These are phyloP conservation scores for Danionella dracula DNA, from an alignment of 2,797 vertebrate species.

Conservation along the genomic window DNA sequence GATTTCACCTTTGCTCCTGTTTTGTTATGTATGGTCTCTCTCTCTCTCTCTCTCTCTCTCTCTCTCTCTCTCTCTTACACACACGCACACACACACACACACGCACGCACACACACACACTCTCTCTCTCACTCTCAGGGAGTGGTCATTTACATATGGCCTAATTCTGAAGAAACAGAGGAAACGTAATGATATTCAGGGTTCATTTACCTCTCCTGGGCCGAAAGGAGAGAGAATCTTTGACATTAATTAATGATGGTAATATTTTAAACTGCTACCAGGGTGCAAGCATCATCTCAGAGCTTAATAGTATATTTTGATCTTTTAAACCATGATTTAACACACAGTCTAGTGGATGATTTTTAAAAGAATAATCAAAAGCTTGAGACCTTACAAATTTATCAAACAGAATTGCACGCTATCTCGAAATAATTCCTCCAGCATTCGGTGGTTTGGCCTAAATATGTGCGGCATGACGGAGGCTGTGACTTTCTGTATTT, in stretches of 20 bases:
- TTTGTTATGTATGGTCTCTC: not conserved
- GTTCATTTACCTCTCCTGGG: slow-evolving; percentile 26
- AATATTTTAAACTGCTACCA: slow-evolving; percentile 20
- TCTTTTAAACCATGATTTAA: not conserved
- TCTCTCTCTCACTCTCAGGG: not conserved
- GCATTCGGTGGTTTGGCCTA: slow-evolving; percentile 10
- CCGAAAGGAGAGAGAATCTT: slow-evolving; percentile 10
- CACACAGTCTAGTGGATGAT: no score
- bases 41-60: not conserved
- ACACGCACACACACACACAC: no score
- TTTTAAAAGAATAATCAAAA: no score
- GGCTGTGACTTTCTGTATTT: slow-evolving; percentile 1
- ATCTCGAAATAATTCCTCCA: not conserved
- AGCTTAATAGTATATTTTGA: not conserved
- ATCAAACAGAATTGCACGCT: not conserved
- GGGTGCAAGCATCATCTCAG: slow-evolving; percentile 3
- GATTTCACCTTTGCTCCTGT: not conserved
- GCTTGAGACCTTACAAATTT: no score
- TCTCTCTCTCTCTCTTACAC: not conserved
- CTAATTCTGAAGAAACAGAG: slow-evolving; percentile 18
- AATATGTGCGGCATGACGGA: slow-evolving; percentile 1
- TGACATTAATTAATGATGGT: slow-evolving; percentile 25
- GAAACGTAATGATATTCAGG: slow-evolving; percentile 3
- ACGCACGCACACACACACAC: no score
- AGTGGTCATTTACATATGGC: slow-evolving; percentile 37